A percentile compares a stretch with the other conserved stretches of the same genome.
Evolutionary conservation across 2,797 vertebrate species (phyloP).

Genomic region (Monodelphis domestica): DNA sequence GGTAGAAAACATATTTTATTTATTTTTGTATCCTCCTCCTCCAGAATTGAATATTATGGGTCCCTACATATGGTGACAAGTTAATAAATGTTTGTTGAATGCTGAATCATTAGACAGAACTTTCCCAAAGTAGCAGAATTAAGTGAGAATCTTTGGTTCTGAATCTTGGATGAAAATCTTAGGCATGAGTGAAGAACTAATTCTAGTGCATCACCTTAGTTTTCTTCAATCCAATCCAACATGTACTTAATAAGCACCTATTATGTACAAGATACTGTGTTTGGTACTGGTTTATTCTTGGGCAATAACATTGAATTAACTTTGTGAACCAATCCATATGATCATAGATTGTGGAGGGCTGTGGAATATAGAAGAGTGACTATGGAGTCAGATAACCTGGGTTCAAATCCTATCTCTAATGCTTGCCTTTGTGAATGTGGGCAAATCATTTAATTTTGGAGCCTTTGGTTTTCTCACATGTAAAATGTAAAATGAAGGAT

Average conservation of each 20-base stretch:
- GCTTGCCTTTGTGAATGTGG: not conserved
- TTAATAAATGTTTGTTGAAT: not conserved
- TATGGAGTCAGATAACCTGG: not conserved
- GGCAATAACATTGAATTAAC: constrained; percentile 37
- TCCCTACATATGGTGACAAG: not conserved
- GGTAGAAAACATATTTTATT: not conserved
- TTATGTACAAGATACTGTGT: not conserved
- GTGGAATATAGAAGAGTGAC: not conserved
- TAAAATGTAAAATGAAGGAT: not conserved
- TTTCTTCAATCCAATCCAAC: not conserved
- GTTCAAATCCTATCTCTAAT: not conserved
- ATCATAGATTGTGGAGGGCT: not conserved
- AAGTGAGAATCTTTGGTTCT: constrained; percentile 20
- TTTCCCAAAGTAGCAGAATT: constrained; percentile 9
- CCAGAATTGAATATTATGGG: not conserved
- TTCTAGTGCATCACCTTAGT: not conserved
- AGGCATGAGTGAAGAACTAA: not conserved
- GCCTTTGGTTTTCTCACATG: not conserved
- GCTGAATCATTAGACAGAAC: not conserved
- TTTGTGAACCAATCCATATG: constrained; percentile 18
- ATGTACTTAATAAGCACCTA: not conserved
- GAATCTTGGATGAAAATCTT: constrained; percentile 45
- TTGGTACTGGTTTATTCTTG: not conserved
- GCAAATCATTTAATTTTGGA: not conserved
- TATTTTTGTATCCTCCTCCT: not conserved